Conservation (phyloP, 2,113 vertebrate genomes). For the Aythya baeri region DNA sequence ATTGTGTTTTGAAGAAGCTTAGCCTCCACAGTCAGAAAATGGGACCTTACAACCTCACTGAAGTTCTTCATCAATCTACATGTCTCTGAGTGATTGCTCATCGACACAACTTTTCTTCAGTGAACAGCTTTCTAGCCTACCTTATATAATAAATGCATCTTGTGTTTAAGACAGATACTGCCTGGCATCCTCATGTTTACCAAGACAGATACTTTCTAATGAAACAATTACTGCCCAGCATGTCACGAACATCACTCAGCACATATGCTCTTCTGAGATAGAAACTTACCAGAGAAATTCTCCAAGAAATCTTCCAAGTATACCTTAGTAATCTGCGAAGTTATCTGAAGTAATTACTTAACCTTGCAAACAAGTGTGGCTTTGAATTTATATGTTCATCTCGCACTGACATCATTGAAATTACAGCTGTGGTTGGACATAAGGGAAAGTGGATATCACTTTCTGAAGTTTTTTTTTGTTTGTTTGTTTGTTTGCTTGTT, state of each 20-base stretch:
- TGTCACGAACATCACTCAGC: neutral
- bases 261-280: neutral
- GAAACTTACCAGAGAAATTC: neutral
- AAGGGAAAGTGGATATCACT: neutral
- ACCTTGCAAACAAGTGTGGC: neutral
- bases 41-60: rapidly evolving
- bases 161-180: neutral
- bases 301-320: neutral
- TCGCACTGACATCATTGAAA: neutral
- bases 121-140: neutral
- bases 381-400: neutral
- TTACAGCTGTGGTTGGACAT: neutral
- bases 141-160: neutral
- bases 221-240: neutral
- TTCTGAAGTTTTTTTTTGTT: neutral
- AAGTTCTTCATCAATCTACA: neutral
- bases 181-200: neutral
- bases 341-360: neutral
- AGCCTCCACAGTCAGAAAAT: neutral
- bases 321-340: neutral
- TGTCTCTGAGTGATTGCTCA: neutral
- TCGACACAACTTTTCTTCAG: neutral
- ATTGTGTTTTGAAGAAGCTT: neutral
- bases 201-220: neutral
- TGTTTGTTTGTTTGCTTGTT: too few species aligned